Evolutionary conservation across 2,797 vertebrate genomes (phyloP), one percentile per base, ranked within the genome.

Genomic region (Holocentrus rufus): DNA sequence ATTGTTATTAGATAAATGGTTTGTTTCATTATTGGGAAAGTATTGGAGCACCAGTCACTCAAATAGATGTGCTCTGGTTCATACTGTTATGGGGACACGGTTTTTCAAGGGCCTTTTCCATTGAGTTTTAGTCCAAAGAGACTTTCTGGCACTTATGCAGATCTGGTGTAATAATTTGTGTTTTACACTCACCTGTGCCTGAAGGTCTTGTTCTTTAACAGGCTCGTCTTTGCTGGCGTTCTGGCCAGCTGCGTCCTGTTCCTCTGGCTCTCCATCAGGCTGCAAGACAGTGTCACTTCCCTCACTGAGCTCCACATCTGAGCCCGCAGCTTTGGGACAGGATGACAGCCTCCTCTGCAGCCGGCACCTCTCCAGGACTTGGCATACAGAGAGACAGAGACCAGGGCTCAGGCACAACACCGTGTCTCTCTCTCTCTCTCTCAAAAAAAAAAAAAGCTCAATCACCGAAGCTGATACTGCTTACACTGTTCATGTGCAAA

Each of bases 241-340:
- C 71, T 60, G 82, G 60, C 68, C 68, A 69, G 59, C 53, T 8
- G 31, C 6, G 53, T 80, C 77, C 57, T 77, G 57, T 2, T 84
- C 76, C 14, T 66, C 69, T 22, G 71, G 80, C 65, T 86, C 83
- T 23, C 25, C 81, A 52, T 88, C 83, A 52, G 76, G 83, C 64
- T 69, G 82, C 50, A 8, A 54, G 39, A 22, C 36, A 17, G 72
- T 83, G 77, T 95, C 94, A 52, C 94, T 95, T 61, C 94, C 94
- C 30, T 91, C 88, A 17, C 94, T 94, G 47, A 86, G 90, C 80
- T 95, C 94, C 76, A 93, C 86, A 23, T 94, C 92, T 2, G 94
- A 94, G 83, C 79, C 59, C 0, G 74, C 66, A 47, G 65, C 69
- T 59, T 73, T 76, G 31, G 80, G 72, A 69, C 79, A 59, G 0